A percentile compares a stretch with the other conserved stretches of the same genome.
These are phyloP conservation scores for Heliconius charithonia DNA, from an alignment of 2,888 invertebrate species.

Conservation along the genomic window DNA sequence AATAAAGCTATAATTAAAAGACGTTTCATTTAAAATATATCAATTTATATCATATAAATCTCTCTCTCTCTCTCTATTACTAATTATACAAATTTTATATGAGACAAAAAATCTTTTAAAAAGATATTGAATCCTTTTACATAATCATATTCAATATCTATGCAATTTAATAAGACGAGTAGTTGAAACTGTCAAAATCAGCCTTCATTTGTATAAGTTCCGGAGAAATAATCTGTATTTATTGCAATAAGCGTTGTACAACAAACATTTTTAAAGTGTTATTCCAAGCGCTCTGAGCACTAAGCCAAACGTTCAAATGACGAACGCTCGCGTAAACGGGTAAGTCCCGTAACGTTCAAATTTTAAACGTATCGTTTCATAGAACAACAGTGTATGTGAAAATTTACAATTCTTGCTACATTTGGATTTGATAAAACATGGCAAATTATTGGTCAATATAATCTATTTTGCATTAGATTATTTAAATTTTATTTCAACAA, in stretches of 20 bases:
- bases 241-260: background rate
- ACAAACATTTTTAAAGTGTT: too few species aligned
- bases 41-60: background rate
- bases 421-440: background rate
- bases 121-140: background rate
- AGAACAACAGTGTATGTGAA: background rate
- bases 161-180: background rate
- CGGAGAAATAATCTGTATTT: constrained; percentile 7
- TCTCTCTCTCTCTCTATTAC: too few species aligned
- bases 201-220: constrained; percentile 3
- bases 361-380: background rate
- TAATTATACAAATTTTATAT: background rate
- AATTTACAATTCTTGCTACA: background rate
- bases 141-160: background rate
- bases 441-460: background rate
- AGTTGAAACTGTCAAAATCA: background rate
- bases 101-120: too few species aligned
- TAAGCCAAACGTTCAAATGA: too few species aligned
- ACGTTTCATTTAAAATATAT: background rate
- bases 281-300: too few species aligned
- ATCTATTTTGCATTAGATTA: too few species aligned
- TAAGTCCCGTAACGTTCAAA: too few species aligned
- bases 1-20: too few species aligned
- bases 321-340: too few species aligned
- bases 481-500: background rate